Evolutionary conservation across 2,113 vertebrate species (phyloP).

Genomic region (Azemiops feae): DNA sequence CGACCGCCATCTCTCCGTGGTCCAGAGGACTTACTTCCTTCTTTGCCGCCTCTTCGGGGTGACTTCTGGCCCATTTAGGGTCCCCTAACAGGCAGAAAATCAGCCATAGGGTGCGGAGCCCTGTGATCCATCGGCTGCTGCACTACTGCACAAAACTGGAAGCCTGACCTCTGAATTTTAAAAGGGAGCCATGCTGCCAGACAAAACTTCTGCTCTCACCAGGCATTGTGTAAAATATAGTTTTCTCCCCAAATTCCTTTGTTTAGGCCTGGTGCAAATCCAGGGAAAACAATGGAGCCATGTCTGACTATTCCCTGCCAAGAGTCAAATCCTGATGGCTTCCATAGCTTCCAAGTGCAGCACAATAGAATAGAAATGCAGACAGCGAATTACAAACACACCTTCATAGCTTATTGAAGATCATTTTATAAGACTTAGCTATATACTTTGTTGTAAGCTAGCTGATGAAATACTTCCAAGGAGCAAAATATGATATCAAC

Average conservation of each 20-base stretch:
- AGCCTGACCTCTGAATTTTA: conserved; percentile 2
- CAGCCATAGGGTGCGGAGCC: too few species aligned
- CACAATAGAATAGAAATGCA: neutral
- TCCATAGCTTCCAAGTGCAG: neutral
- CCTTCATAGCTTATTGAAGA: neutral
- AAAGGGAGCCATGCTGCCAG: neutral
- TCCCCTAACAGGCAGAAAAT: too few species aligned
- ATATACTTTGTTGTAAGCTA: neutral
- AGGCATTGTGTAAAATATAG: neutral
- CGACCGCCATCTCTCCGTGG: too few species aligned
- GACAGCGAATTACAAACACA: neutral
- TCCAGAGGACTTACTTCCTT: too few species aligned
- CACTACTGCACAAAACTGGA: too few species aligned
- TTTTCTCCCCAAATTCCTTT: neutral
- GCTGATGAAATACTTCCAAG: neutral
- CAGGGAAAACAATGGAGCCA: conserved; percentile 8
- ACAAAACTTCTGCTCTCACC: neutral
- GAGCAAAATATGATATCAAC: neutral
- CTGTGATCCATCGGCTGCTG: too few species aligned
- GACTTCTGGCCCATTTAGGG: too few species aligned
- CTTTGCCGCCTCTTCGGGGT: too few species aligned
- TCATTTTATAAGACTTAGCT: neutral
- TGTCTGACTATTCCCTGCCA: neutral
- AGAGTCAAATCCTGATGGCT: neutral
- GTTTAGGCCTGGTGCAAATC: conserved; percentile 12